A percentile compares a stretch with the other conserved stretches of the same genome.
Conservation (phyloP, 1,140 invertebrate genomes). For the Drosophila pseudoananassae region DNA sequence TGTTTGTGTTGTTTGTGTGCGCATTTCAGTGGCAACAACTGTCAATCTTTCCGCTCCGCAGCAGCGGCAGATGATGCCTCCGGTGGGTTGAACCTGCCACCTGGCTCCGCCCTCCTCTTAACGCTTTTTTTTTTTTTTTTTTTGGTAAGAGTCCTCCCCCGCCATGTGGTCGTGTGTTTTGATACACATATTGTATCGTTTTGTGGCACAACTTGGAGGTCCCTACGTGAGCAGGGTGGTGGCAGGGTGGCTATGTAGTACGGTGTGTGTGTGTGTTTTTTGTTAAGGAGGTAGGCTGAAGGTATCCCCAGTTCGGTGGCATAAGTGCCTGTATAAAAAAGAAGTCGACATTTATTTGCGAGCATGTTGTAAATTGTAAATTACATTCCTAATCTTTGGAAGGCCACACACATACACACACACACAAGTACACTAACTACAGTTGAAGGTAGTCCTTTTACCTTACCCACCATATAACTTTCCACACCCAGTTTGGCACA, state of each 20-base stretch:
- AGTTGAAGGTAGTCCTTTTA: conserved; percentile 36
- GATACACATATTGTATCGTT: conserved; percentile 81
- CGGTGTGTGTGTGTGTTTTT: neutral
- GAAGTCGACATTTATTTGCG: conserved; percentile 82
- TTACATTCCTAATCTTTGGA: conserved; percentile 81
- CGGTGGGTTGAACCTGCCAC: conserved; percentile 16
- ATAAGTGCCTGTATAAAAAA: conserved; percentile 81
- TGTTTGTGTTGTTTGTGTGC: conserved; percentile 68
- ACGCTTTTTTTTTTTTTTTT: neutral
- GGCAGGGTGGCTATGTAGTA: neutral
- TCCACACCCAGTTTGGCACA: neutral
- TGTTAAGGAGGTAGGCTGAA: neutral
- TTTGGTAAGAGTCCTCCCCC: neutral
- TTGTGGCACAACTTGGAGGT: conserved; percentile 52
- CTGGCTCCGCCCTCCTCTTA: neutral
- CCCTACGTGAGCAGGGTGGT: conserved; percentile 38
- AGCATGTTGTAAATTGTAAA: conserved; percentile 83
- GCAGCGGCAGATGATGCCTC: conserved; percentile 57
- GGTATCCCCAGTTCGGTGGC: conserved; percentile 22
- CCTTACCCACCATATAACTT: conserved; percentile 11
- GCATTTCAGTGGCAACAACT: conserved; percentile 80
- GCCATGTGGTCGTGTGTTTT: conserved; percentile 72
- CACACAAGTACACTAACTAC: conserved; percentile 48
- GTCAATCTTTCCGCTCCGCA: conserved; percentile 65
- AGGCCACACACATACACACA: conserved; percentile 28